A percentile compares a stretch with the other conserved stretches of the same genome.
Conservation (phyloP, 1,140 invertebrate species). For the Papilio machaon region DNA sequence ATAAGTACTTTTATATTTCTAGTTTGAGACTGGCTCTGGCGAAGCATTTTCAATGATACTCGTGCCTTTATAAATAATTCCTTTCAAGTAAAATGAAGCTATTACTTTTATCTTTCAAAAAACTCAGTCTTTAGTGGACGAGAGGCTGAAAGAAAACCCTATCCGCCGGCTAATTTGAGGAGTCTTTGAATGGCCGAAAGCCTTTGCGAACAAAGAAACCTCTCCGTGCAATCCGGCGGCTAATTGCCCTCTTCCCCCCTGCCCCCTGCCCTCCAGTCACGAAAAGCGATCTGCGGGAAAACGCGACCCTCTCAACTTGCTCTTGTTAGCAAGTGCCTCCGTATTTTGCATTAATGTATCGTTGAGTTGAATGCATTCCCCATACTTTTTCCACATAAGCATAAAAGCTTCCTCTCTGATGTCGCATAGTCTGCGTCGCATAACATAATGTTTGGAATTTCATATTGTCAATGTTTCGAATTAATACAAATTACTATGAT, state of each 20-base stretch:
- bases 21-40: conserved; percentile 22
- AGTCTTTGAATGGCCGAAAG: conserved; percentile 13
- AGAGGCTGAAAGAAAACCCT: neutral
- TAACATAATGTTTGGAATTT: neutral
- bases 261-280: neutral
- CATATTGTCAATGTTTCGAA: too few species aligned
- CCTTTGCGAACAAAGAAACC: conserved; percentile 21
- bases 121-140: neutral
- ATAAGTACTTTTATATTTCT: neutral
- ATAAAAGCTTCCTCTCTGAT: neutral
- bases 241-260: conserved; percentile 26
- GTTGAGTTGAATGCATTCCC: neutral
- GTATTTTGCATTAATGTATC: neutral
- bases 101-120: neutral
- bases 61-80: neutral
- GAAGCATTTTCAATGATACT: neutral
- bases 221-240: conserved; percentile 14
- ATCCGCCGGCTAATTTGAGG: conserved; percentile 19
- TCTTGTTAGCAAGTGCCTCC: neutral
- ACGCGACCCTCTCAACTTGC: conserved; percentile 5
- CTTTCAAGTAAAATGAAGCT: conserved; percentile 18
- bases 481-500: too few species aligned
- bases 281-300: neutral
- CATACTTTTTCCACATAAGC: neutral
- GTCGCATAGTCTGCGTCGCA: neutral